A percentile compares a stretch with the other conserved stretches of the same genome.
Evolutionary conservation across 2,113 vertebrate genomes (phyloP).

Genomic region (Cnemophilus loriae): DNA sequence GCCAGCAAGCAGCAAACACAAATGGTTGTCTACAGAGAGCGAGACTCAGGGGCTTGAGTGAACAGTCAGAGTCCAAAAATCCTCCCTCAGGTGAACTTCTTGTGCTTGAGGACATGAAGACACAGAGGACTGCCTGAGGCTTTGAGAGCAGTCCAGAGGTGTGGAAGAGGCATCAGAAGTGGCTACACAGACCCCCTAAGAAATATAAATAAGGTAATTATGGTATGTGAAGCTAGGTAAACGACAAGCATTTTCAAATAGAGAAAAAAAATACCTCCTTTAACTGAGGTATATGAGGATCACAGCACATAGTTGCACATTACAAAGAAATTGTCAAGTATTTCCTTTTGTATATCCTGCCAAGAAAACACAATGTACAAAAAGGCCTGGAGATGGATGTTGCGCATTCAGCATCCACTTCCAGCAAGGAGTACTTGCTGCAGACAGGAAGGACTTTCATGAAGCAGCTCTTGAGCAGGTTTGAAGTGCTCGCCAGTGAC

Average conservation of each 20-base stretch:
- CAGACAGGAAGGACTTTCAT: neutral
- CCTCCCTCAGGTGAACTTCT: neutral
- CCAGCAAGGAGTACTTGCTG: neutral
- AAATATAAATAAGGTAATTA: neutral
- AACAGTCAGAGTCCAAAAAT: neutral
- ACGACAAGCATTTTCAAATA: neutral
- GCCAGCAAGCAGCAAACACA: neutral
- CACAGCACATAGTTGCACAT: neutral
- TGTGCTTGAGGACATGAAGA: neutral
- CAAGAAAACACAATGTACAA: neutral
- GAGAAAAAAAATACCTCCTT: too few species aligned
- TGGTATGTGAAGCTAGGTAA: neutral
- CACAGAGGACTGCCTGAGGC: neutral
- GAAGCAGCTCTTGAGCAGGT: neutral
- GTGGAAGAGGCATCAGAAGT: neutral
- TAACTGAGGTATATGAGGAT: neutral
- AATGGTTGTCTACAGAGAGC: neutral
- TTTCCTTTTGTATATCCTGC: neutral
- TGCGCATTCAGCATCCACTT: neutral
- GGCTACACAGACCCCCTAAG: neutral
- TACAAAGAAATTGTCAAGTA: neutral
- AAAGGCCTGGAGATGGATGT: neutral
- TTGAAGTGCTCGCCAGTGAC: neutral
- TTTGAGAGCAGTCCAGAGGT: neutral
- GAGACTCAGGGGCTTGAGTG: neutral